phyloP scores from a whole-genome alignment of 1,140 invertebrate genomes.

The Oscheius sp. region DNA sequence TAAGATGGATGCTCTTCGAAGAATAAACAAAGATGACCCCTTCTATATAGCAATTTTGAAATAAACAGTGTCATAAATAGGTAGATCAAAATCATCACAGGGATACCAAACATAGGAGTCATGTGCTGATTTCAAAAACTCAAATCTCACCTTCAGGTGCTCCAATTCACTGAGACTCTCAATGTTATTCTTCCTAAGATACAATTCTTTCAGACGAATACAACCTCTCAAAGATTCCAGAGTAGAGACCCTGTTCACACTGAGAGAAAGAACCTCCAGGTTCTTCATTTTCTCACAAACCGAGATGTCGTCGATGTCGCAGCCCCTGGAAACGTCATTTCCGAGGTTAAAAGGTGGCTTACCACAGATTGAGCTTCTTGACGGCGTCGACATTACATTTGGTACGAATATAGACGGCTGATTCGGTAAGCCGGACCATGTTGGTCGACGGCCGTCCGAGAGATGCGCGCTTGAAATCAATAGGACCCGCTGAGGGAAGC shows the following conservation, averaged over 20 bases:
- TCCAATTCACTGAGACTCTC: constrained; percentile 39
- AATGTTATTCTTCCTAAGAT: constrained; percentile 44
- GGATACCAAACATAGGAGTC: too few relatives aligned
- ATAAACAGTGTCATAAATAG: too few relatives aligned
- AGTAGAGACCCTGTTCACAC: constrained; percentile 38
- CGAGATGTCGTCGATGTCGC: constrained; percentile 47
- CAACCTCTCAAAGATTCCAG: constrained; percentile 42
- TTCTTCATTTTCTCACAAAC: constrained; percentile 45
- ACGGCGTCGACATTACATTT: constrained; percentile 42
- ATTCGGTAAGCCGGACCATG: constrained; percentile 45
- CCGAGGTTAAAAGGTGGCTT: not conserved
- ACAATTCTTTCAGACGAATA: constrained; percentile 43
- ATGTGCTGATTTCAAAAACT: too few relatives aligned
- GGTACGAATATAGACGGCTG: constrained; percentile 43
- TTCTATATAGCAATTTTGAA: too few relatives aligned
- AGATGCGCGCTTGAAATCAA: constrained; percentile 5
- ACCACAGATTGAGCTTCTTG: constrained; percentile 47
- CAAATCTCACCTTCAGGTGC: constrained; percentile 31
- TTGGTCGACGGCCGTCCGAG: not conserved
- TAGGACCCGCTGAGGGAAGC: not conserved
- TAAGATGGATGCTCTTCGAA: too few relatives aligned
- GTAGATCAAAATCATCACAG: too few relatives aligned
- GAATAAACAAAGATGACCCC: too few relatives aligned
- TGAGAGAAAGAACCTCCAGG: constrained; percentile 42
- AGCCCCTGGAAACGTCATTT: constrained; percentile 42